A percentile compares a stretch with the other conserved stretches of the same genome.
Evolutionary conservation across 2,888 invertebrate genomes (phyloP).

Genomic region (Rosalia funebris): DNA sequence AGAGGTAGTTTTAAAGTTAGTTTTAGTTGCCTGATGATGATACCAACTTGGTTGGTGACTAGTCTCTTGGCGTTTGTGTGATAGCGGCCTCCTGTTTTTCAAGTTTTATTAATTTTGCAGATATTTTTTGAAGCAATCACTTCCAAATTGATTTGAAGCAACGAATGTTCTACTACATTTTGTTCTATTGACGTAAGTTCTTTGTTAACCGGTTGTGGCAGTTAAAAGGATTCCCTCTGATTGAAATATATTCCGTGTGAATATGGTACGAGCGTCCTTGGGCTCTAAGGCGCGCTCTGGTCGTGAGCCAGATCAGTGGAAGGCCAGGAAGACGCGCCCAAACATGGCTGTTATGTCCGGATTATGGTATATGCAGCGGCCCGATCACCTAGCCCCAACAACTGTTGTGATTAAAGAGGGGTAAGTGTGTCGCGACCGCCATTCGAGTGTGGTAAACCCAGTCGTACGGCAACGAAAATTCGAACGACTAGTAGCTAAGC

Average conservation of each 20-base stretch:
- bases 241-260: background rate
- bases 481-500: conserved; percentile 44
- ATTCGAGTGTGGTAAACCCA: conserved; percentile 40
- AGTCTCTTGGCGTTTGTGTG: no score
- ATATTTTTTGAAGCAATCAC: no score
- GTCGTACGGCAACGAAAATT: conserved; percentile 27
- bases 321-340: background rate
- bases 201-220: no score
- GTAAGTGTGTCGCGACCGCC: conserved; percentile 31
- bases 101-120: no score
- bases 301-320: background rate
- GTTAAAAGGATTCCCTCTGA: background rate
- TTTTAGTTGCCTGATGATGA: no score
- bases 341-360: conserved; percentile 1
- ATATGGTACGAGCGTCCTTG: background rate
- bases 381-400: conserved; percentile 32
- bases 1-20: no score
- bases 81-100: no score
- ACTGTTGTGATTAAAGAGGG: conserved; percentile 34
- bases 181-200: no score
- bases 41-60: no score
- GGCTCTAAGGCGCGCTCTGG: background rate
- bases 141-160: no score
- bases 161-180: no score
- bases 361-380: conserved; percentile 25